These are phyloP conservation scores for Plotosus lineatus DNA, from an alignment of 2,113 vertebrate genomes.

Conservation along the genomic window DNA sequence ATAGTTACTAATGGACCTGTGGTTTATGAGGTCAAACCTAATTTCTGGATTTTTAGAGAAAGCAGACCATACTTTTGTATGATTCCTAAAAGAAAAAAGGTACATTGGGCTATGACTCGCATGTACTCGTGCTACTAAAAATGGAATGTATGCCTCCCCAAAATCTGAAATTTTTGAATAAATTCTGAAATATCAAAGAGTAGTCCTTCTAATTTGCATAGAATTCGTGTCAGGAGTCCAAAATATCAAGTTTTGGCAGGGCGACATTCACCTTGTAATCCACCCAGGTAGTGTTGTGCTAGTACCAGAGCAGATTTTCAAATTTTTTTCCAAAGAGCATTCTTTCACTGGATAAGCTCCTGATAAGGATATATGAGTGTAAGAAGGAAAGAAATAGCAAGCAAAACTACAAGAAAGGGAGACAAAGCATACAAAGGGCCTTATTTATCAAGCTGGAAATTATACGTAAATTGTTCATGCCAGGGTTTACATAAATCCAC, in stretches of 20 bases:
- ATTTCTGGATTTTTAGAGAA: background rate
- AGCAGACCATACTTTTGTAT: background rate
- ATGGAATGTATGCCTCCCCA: background rate
- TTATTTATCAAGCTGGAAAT: background rate
- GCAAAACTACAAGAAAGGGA: background rate
- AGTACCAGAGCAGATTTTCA: background rate
- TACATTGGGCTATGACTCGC: background rate
- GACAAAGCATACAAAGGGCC: background rate
- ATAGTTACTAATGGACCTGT: background rate
- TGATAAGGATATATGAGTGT: background rate
- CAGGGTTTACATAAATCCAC: background rate
- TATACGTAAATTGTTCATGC: background rate
- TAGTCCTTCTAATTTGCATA: background rate
- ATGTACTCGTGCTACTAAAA: background rate
- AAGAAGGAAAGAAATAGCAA: background rate
- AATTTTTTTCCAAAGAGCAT: background rate
- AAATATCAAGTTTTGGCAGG: background rate
- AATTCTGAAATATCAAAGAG: too few species aligned
- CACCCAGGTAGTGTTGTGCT: background rate
- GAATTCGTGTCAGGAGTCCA: background rate
- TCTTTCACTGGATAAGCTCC: background rate
- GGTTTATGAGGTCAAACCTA: background rate
- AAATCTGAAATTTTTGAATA: background rate
- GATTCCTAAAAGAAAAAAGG: background rate
- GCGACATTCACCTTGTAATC: constrained; percentile 6